Evolutionary conservation across 2,888 invertebrate genomes (phyloP), one percentile per base, ranked within the genome.

Genomic region (Drosophila multiciliata): DNA sequence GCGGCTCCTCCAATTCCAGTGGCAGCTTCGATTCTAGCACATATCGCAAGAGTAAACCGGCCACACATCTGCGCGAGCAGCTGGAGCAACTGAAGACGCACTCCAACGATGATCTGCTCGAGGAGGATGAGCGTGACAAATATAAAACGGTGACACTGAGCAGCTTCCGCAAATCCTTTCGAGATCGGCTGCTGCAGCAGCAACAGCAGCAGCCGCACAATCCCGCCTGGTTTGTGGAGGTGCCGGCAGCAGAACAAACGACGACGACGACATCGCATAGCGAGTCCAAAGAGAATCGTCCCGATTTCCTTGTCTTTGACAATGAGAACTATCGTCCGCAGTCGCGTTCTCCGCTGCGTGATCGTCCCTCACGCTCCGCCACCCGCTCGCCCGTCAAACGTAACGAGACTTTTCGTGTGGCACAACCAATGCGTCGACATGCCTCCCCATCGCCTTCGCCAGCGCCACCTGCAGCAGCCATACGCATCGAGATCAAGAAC

Each of bases 191-290:
- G 62, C 60, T 93, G 55, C 82, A 91, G 20, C 87, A 91, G 48
- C 90, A 91, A 40, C 91, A 92, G 20, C 90, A 93, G 23, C 85
- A 89, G 6, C 91, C 92, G 0, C 85, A 93, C 54, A 93, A 93
- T 87, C 93, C 93, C 35, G 80, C 93, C 61, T 93, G 93, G 93
- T 93, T 93, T 70, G 92, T 93, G 7, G 91, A 92, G 71, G 93
- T 93, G 9, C 92, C 92, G 4, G 68, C 86, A 36, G 80, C 86
- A 0, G 32, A 7, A 4, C 66, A 36, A 9, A 64, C 60, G 17
- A 65, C 38, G 17, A 40, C 53, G 6, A 17, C 15, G 4, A 17
- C 26, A 11, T 8, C 26, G 3, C 32, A 20, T 4, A 73, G 62
- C 8, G 78, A 75, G 1, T 78, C 81, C 20, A 89, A 90, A 52